Percentiles rank a stretch among this genome's conserved stretches.
Evolutionary conservation across 2,797 vertebrate species (phyloP).

Genomic region (Xerus rutilus): DNA sequence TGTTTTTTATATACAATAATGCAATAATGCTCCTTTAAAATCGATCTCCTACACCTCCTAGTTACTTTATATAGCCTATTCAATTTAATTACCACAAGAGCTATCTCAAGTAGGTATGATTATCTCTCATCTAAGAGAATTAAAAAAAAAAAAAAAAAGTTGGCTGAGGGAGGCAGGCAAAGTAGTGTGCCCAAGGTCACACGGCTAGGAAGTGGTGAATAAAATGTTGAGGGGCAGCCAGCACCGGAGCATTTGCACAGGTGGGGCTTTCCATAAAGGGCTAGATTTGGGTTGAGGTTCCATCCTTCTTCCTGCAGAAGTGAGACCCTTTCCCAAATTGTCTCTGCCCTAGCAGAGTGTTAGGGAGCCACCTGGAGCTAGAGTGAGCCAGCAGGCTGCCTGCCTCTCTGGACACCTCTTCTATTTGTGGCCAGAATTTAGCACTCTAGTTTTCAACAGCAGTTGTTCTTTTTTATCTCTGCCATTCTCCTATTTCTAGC

Average conservation of each 20-base stretch:
- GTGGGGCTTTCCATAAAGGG: background rate
- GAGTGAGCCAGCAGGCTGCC: background rate
- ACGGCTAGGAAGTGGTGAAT: background rate
- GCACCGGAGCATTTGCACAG: background rate
- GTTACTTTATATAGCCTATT: constrained; percentile 7
- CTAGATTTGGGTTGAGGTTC: background rate
- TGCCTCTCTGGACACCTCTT: background rate
- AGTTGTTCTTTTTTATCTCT: background rate
- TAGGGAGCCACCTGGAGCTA: background rate
- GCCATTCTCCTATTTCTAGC: background rate
- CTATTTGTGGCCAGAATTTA: background rate
- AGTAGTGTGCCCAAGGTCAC: background rate
- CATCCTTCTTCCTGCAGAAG: background rate
- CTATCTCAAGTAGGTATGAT: background rate
- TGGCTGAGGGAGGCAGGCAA: background rate
- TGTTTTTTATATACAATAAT: background rate
- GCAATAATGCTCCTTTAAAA: background rate
- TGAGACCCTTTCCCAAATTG: background rate
- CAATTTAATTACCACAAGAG: background rate
- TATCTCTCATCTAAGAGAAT: constrained; percentile 1
- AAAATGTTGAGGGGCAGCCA: background rate
- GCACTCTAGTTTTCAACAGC: background rate
- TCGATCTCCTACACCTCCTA: background rate
- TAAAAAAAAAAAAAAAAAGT: background rate
- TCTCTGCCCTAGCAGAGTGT: background rate